Conservation (phyloP, 2,888 invertebrate species). For the Hyposoter dolosus region DNA sequence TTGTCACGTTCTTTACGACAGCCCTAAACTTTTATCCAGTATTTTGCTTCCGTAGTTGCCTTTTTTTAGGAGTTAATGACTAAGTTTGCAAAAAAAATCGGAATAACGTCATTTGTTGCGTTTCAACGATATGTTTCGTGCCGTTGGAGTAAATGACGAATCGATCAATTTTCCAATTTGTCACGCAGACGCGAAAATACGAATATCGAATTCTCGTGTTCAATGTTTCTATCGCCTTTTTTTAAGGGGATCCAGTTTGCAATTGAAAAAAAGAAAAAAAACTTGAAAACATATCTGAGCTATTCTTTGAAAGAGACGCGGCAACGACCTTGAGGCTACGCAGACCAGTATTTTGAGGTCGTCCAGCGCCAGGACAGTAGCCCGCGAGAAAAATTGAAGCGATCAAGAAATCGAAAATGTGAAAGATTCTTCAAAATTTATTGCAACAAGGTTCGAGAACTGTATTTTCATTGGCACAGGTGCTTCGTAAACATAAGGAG, state of each 20-base stretch:
- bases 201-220: background rate
- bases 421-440: background rate
- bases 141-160: background rate
- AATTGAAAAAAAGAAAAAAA: background rate
- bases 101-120: background rate
- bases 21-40: too few relatives aligned
- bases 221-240: background rate
- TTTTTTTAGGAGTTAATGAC: too few relatives aligned
- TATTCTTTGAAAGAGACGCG: background rate
- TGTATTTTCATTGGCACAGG: background rate
- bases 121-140: background rate
- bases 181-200: background rate
- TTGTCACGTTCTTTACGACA: too few relatives aligned
- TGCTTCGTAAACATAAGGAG: background rate
- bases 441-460: background rate
- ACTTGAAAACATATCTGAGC: background rate
- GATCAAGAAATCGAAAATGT: background rate
- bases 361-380: background rate
- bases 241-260: background rate
- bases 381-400: background rate
- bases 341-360: conserved; percentile 5
- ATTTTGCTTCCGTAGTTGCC: too few relatives aligned
- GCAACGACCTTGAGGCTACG: background rate
- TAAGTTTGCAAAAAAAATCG: too few relatives aligned
- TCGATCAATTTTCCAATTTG: background rate